These are phyloP conservation scores for Pristionchus japonicus DNA, from an alignment of 2,888 invertebrate species.

Conservation along the genomic window DNA sequence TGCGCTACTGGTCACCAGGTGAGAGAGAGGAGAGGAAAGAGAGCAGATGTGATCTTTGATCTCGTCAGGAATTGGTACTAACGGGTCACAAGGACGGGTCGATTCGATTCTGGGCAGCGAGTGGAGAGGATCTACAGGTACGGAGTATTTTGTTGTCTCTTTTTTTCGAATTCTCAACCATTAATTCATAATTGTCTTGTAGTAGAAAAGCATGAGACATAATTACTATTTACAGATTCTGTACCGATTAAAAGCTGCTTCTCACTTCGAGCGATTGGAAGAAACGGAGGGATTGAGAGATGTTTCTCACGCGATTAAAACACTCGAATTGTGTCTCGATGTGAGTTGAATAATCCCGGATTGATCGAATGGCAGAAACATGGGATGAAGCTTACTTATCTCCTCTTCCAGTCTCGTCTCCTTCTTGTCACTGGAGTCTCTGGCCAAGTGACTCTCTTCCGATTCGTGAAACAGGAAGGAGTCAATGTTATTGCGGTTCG, in stretches of 20 bases:
- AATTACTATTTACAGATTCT: constrained; percentile 52
- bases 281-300: constrained; percentile 57
- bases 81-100: constrained; percentile 86
- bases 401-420: constrained; percentile 81
- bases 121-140: constrained; percentile 87
- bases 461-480: constrained; percentile 92
- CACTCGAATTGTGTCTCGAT: constrained; percentile 85
- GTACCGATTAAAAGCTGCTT: constrained; percentile 81
- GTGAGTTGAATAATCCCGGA: constrained; percentile 40
- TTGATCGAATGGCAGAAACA: too few species aligned
- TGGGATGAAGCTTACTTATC: too few species aligned
- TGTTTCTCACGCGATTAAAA: constrained; percentile 68
- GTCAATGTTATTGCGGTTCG: constrained; percentile 82
- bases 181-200: too few species aligned
- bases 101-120: constrained; percentile 98
- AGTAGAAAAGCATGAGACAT: too few species aligned
- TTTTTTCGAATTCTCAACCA: too few species aligned
- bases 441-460: constrained; percentile 93
- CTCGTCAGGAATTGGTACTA: constrained; percentile 44
- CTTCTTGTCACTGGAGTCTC: constrained; percentile 92
- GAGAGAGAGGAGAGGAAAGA: constrained; percentile 78
- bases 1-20: constrained; percentile 92
- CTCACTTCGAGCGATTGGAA: constrained; percentile 80
- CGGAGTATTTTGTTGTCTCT: constrained; percentile 64
- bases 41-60: constrained; percentile 79